Evolutionary conservation across 2,888 invertebrate genomes (phyloP).

Genomic region (Conops quadrifasciatus): DNA sequence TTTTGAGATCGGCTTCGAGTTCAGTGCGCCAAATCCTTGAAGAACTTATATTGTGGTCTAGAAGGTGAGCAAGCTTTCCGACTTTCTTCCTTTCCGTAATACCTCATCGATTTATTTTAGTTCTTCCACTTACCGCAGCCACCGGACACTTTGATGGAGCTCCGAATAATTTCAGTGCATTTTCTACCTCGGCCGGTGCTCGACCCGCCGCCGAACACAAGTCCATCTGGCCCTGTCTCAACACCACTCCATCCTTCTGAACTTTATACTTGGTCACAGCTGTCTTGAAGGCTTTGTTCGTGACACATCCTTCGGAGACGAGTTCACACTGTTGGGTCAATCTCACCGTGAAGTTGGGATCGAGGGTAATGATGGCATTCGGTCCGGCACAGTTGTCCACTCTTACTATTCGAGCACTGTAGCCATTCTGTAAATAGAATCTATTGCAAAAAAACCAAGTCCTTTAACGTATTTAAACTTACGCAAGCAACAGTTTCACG

Average conservation of each 20-base stretch:
- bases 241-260: conserved; percentile 64
- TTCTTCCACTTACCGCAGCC: conserved; percentile 56
- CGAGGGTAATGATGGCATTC: conserved; percentile 53
- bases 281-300: conserved; percentile 62
- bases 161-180: conserved; percentile 60
- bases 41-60: no score
- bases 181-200: conserved; percentile 52
- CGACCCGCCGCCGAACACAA: conserved; percentile 60
- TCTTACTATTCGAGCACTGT: conserved; percentile 57
- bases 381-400: conserved; percentile 59
- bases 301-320: conserved; percentile 63
- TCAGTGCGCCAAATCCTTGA: no score
- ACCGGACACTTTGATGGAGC: conserved; percentile 65
- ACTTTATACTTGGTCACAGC: conserved; percentile 62
- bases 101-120: no score
- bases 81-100: no score
- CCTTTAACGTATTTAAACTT: conserved; percentile 45
- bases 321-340: conserved; percentile 66
- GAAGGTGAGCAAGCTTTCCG: no score
- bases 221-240: conserved; percentile 64
- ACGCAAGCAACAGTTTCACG: conserved; percentile 55
- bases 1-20: no score
- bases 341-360: conserved; percentile 54
- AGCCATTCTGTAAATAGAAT: conserved; percentile 56
- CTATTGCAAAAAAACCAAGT: not conserved